phyloP scores from a whole-genome alignment of 2,797 vertebrate genomes.

The Mormyrus hasselquistii region DNA sequence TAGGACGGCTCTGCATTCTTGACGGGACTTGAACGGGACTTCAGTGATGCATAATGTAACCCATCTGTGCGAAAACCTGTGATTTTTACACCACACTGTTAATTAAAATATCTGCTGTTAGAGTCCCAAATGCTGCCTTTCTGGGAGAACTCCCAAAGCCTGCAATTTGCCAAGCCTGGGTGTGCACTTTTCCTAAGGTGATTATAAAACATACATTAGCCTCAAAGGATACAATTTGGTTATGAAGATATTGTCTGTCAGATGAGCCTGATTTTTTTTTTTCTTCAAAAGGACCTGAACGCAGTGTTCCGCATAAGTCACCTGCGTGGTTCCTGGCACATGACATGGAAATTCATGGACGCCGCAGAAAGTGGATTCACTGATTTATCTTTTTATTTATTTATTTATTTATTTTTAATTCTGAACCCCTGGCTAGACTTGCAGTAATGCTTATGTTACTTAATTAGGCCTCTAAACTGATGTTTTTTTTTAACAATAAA shows the following conservation, averaged over 20 bases:
- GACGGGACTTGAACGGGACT: conserved; percentile 21
- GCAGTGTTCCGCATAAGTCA: neutral
- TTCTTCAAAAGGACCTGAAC: conserved; percentile 4
- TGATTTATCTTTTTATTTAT: conserved; percentile 26
- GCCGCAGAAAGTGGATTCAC: conserved; percentile 13
- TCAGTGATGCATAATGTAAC: conserved; percentile 27
- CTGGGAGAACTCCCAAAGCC: conserved; percentile 31
- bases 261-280: conserved; percentile 35
- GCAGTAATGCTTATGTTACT: conserved; percentile 18
- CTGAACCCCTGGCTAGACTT: conserved; percentile 32
- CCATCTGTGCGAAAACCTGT: conserved; percentile 37
- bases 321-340: conserved; percentile 27
- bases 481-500: conserved; percentile 21
- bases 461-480: conserved; percentile 30
- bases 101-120: conserved; percentile 37
- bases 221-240: conserved; percentile 28
- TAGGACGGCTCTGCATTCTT: neutral
- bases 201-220: conserved; percentile 29
- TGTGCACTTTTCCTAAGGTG: conserved; percentile 23
- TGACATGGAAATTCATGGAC: conserved; percentile 25
- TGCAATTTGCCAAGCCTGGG: conserved; percentile 34
- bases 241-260: conserved; percentile 29
- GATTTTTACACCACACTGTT: conserved; percentile 28
- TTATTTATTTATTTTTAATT: neutral
- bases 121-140: conserved; percentile 30